Evolutionary conservation across 1,140 invertebrate species (phyloP), one percentile per base, ranked within the genome.

Genomic region (Ruditapes philippinarum): DNA sequence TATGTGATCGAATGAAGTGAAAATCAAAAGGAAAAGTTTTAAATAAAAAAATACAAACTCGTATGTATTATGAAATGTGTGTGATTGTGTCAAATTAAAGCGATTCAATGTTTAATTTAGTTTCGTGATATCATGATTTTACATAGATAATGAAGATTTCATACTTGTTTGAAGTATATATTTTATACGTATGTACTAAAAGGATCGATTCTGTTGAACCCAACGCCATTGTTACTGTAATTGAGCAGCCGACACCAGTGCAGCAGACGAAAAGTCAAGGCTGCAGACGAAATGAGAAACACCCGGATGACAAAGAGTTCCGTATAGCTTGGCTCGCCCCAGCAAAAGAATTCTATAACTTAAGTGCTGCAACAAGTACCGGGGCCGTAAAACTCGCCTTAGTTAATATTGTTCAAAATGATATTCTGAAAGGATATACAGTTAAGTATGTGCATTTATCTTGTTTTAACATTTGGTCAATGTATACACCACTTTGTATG

Each of bases 311-410:
- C 28, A 80, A 87, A 28, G 89, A 90, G 45, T 85, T 87, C 31
- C 68, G 90, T 19, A 89, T 91, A 28, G 90, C 86, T 2, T 91
- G 90, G 90, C 28, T 91, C 25, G 90, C 90, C 12, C 90, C 90
- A 1, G 49, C 76, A 65, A 80, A 82, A 33, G 86, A 88, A 38
- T 89, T 79, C 42, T 65, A 91, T 51, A 84, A 83, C 49, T 91
- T 91, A 19, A 91, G 86, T 57, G 90, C 90, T 14, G 40, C 45
- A 12, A 85, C 85, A 3, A 91, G 90, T 49, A 62, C 74, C 11
- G 85, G 85, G 17, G 85, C 78, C 17, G 49, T 91, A 25, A 88
- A 84, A 42, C 74, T 91, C 36, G 90, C 90, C 2, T 19, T 91
- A 12, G 70, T 28, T 11, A 60, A 49, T n/a, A 90, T 88, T 0